Evolutionary conservation across 2,113 vertebrate genomes (phyloP).

Genomic region (Engystomops pustulosus): DNA sequence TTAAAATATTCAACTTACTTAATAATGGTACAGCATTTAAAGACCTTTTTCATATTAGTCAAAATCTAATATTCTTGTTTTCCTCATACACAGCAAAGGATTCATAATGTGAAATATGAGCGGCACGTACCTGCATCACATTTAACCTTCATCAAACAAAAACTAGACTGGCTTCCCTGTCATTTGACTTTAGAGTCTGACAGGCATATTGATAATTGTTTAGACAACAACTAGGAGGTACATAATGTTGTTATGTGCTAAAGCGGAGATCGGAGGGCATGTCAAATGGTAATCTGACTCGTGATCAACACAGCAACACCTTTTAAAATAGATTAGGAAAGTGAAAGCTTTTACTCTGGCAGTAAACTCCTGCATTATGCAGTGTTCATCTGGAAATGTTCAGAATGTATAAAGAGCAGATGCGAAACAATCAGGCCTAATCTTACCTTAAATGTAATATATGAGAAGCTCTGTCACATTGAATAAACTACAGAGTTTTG

Average conservation of each 20-base stretch:
- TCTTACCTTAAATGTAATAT: conserved; percentile 57
- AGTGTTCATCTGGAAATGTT: conserved; percentile 56
- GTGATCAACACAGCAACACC: conserved; percentile 60
- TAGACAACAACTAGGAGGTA: conserved; percentile 78
- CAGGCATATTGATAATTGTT: conserved; percentile 76
- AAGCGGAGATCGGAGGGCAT: conserved; percentile 69
- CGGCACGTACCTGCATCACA: conserved; percentile 69
- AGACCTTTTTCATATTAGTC: not conserved
- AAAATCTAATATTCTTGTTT: not conserved
- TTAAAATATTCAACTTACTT: no score
- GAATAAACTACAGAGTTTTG: conserved; percentile 64
- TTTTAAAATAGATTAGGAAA: conserved; percentile 68
- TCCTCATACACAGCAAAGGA: not conserved
- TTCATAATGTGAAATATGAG: conserved; percentile 65
- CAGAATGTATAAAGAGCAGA: conserved; percentile 56
- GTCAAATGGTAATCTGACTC: conserved; percentile 67
- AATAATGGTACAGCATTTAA: no score
- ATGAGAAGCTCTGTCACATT: conserved; percentile 62
- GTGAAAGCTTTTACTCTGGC: conserved; percentile 62
- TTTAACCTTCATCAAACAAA: conserved; percentile 77
- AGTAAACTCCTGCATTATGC: conserved; percentile 40
- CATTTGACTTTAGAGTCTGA: conserved; percentile 73
- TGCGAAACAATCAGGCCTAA: conserved; percentile 51
- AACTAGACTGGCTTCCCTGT: conserved; percentile 72
- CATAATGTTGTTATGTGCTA: conserved; percentile 72